Base-by-base conservation (phyloP, 2,797 vertebrate species). In the Pagetopsis macropterus region DNA sequence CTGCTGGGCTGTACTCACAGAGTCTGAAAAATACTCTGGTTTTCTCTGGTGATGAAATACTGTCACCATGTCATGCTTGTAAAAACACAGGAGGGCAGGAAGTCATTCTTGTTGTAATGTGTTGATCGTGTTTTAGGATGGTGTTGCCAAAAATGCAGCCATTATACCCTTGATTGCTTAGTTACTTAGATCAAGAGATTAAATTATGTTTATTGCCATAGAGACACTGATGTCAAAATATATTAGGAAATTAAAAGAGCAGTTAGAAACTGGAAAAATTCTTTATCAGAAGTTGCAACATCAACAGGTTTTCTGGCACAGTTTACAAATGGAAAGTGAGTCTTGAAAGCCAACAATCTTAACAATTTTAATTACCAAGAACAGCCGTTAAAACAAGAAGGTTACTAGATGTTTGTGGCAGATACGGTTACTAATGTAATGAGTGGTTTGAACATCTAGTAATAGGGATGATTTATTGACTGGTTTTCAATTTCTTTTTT, bases 261-360 rank as follows among this genome's bases (percentile, higher is more conserved):
- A 46, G 61, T 21, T 44, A 76, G 59, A 14, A 69, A 58, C 49
- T 51, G 51, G 13, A 76, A 37, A 70, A 48, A 13, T n/a, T 77
- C 33, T 72, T 70, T 62, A 58, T 72, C 52, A 54, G 60, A 45
- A 68, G 63, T 76, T 83, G 64, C 78, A 66, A 81, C 77, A 81
- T 66, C 60, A 16, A 43, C 49, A 51, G 37, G 44, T 68, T 65
- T 70, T 67, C 60, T 79, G 76, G 70, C 64, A 67, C 31, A 5
- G 7, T 51, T 71, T 57, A 4, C 14, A 33, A 51, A 66, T 72
- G 81, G 73, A 81, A 79, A 82, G 45, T 60, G 51, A 58, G 62
- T 16, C 69, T 33, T 64, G 19, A 54, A 48, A 68, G 77, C 61
- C 63, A 72, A 52, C 72, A 67, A 79, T 75, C 17, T 60, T 45